Conservation (phyloP, 2,113 vertebrate species). For the Charadrius vociferus region DNA sequence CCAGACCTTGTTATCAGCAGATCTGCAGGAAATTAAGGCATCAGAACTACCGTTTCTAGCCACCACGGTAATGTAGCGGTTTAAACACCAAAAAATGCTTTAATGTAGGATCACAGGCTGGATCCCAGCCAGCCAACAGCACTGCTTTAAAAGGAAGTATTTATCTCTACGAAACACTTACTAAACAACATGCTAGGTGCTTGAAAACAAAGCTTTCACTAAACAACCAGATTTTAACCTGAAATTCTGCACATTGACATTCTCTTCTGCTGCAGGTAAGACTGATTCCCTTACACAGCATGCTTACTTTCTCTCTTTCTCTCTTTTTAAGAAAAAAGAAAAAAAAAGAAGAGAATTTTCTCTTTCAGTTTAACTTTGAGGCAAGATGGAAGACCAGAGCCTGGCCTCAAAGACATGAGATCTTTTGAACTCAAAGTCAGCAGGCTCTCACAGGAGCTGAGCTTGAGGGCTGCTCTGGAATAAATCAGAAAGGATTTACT, state of each 20-base stretch:
- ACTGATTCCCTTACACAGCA: neutral
- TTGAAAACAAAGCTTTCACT: conserved; percentile 5
- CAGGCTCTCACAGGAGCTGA: conserved; percentile 10
- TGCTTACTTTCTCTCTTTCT: neutral
- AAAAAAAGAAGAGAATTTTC: neutral
- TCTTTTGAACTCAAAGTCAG: conserved; percentile 49
- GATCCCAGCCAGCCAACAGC: conserved; percentile 1
- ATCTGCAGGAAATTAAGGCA: neutral
- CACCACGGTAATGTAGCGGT: neutral
- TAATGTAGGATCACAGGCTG: conserved; percentile 14
- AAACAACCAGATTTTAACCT: neutral
- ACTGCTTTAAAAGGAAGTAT: neutral
- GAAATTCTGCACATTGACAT: neutral
- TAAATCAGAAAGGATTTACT: conserved; percentile 31
- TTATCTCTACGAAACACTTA: conserved; percentile 21
- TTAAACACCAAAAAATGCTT: neutral
- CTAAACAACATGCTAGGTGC: neutral
- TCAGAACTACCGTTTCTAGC: neutral
- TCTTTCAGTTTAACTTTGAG: conserved; percentile 34
- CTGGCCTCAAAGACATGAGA: conserved; percentile 35
- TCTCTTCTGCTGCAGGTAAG: neutral
- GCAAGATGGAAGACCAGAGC: conserved; percentile 20
- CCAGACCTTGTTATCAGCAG: neutral
- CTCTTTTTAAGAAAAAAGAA: neutral
- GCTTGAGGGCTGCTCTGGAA: conserved; percentile 26